Base-by-base conservation (phyloP, 2,888 invertebrate genomes). In the Amblyteles armatorius region DNA sequence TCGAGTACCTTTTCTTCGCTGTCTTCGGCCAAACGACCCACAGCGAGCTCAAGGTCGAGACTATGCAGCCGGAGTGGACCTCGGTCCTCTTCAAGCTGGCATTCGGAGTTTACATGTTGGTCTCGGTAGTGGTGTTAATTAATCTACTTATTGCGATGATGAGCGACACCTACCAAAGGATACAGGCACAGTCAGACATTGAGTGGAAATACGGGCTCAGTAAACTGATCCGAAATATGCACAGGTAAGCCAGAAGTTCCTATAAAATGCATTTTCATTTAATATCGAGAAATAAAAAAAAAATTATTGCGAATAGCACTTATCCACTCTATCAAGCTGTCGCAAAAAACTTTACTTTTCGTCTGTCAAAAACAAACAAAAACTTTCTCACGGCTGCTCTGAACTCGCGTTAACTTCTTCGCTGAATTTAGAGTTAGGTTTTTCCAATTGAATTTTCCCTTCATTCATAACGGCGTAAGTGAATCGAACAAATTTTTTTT, bases 91-190 rank as follows among this genome's bases (percentile, higher is more conserved):
- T 97, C 96, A 97, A 97, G 95, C 95, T 98, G 94, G 97, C 99
- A 92, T 99, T 99, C 95, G 99, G 99, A 92, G 96, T 98, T 94
- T 99, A 99, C 96, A 97, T 99, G 96, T 96, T 99, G 96, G 98
- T 99, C 94, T 98, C 99, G 91, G 97, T 99, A 94, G 98, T 99
- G 95, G 99, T 99, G 94, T 96, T 99, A 93, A 98, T 99, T 95
- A 99, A 99, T 95, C 97, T 99, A 94, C 97, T 99, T 94, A 99
- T 99, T 96, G 99, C 99, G 95, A 99, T 99, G 99, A 99, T 99
- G 99, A 99, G 99, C 95, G 99, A 99, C 96, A 99, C 99, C 92
- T 99, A 99, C 95, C 99, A 99, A 95, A 96, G 99, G 94, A 99
- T 99, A 93, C 98, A 99, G 96, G 99, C 99, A 33, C 96, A 96